Percentiles rank a stretch among this genome's conserved stretches.
Conservation (phyloP, 1,140 invertebrate species). For the Andricus grossulariae region DNA sequence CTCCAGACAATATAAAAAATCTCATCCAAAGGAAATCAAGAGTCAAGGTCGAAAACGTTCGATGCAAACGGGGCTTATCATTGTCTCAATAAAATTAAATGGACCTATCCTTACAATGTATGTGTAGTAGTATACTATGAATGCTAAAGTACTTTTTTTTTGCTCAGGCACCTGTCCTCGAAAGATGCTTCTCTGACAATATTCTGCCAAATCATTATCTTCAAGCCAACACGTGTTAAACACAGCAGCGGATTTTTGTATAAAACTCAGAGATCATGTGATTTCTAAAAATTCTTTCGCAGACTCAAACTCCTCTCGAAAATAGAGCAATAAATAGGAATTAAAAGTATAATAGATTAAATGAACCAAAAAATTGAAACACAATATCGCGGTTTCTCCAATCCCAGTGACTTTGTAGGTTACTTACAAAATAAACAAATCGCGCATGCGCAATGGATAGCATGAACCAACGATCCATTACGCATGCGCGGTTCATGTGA, state of each 20-base stretch:
- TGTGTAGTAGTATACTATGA: constrained; percentile 55
- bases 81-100: constrained; percentile 60
- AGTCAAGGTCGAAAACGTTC: neutral
- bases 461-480: neutral
- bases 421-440: neutral
- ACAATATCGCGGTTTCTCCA: too few relatives aligned
- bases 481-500: neutral
- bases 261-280: constrained; percentile 55
- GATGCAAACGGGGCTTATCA: constrained; percentile 56
- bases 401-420: neutral
- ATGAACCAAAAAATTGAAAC: too few relatives aligned
- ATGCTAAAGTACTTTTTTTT: constrained; percentile 59
- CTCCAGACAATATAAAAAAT: neutral
- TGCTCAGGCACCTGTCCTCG: constrained; percentile 59
- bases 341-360: too few relatives aligned
- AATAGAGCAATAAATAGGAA: too few relatives aligned
- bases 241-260: constrained; percentile 52
- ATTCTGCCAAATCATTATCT: neutral
- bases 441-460: constrained; percentile 7
- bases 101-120: constrained; percentile 58
- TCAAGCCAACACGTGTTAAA: constrained; percentile 55
- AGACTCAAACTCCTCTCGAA: neutral
- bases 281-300: neutral
- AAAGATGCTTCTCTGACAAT: constrained; percentile 50
- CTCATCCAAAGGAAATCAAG: neutral